A percentile compares a stretch with the other conserved stretches of the same genome.
These are phyloP conservation scores for Lacanobia oleracea DNA, from an alignment of 2,888 invertebrate genomes.

Conservation along the genomic window DNA sequence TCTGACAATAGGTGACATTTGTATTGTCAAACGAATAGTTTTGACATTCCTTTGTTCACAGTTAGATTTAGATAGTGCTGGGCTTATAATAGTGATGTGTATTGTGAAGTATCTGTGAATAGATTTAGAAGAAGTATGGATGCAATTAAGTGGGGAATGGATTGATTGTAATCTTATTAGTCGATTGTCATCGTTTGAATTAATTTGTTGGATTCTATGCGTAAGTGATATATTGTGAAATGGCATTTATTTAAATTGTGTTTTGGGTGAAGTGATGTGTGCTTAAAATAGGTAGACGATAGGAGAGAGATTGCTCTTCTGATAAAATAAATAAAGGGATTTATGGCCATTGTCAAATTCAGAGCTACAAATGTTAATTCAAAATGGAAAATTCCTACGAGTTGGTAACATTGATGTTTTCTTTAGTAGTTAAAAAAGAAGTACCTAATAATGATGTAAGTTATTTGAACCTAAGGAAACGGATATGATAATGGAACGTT, in stretches of 20 bases:
- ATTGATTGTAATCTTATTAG: conserved; percentile 42
- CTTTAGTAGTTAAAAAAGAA: conserved; percentile 1
- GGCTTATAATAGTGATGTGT: conserved; percentile 23
- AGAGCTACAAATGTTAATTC: not conserved
- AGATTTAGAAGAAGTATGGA: conserved; percentile 46
- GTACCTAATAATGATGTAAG: conserved; percentile 13
- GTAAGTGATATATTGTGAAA: conserved; percentile 24
- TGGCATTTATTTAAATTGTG: not conserved
- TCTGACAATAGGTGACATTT: conserved; percentile 62
- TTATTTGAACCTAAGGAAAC: conserved; percentile 19
- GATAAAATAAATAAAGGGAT: not conserved
- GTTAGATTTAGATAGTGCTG: conserved; percentile 48
- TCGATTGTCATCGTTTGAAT: conserved; percentile 40
- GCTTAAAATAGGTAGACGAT: not conserved
- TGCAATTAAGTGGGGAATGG: conserved; percentile 43
- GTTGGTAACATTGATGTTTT: not conserved
- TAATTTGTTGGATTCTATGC: conserved; percentile 17
- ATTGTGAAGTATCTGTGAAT: conserved; percentile 50
- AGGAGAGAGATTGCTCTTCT: not conserved
- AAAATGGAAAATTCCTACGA: not conserved
- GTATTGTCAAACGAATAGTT: conserved; percentile 66
- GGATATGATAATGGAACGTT: conserved; percentile 38
- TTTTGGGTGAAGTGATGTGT: not conserved
- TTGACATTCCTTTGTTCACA: conserved; percentile 65
- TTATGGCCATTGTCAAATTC: not conserved